Conservation (phyloP, 2,113 vertebrate species). For the Paramormyrops kingsleyae region DNA sequence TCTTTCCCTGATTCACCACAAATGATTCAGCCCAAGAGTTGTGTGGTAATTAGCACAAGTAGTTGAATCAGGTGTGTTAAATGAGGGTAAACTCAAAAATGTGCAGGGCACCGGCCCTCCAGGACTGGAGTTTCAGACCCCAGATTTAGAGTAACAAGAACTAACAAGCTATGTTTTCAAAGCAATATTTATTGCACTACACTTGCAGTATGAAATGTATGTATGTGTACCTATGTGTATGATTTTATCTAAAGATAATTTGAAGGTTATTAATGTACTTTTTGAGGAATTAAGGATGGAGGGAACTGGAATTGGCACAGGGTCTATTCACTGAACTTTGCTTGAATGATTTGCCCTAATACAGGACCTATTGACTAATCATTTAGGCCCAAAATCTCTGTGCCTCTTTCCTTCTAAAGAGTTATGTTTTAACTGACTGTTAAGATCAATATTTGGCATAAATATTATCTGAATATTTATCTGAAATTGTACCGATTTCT, state of each 20-base stretch:
- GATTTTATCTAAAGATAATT: background rate
- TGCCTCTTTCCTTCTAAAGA: background rate
- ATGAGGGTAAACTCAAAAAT: too few species aligned
- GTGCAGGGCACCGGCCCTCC: too few species aligned
- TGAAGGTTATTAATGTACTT: background rate
- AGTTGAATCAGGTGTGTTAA: too few species aligned
- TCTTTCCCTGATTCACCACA: too few species aligned
- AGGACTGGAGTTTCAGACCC: too few species aligned
- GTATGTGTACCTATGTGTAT: conserved; percentile 7
- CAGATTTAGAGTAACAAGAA: background rate
- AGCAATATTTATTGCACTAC: background rate
- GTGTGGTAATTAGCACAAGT: too few species aligned
- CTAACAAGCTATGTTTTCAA: background rate
- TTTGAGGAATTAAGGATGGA: background rate
- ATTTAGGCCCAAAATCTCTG: background rate
- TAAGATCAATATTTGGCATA: conserved; percentile 1
- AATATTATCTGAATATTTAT: background rate
- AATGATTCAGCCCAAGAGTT: too few species aligned
- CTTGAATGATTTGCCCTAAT: background rate
- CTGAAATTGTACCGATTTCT: background rate
- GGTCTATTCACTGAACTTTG: background rate
- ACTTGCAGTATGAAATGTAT: conserved; percentile 14
- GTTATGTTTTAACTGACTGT: background rate
- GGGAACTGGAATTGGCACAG: background rate
- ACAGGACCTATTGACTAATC: background rate